phyloP scores from a whole-genome alignment of 2,888 invertebrate genomes.

The Barypeithes pellucidus region DNA sequence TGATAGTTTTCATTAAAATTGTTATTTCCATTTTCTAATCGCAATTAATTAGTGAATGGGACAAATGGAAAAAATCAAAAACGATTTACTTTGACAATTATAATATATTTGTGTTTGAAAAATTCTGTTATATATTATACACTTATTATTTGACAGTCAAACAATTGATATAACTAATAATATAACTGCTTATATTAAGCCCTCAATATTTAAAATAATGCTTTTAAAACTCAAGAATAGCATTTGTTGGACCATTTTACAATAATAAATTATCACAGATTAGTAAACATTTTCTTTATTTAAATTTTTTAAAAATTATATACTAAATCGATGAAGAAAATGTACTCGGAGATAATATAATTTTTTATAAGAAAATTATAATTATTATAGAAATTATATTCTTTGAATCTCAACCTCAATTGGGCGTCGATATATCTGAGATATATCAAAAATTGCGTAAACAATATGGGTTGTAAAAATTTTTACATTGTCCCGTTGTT shows the following conservation, averaged over 20 bases:
- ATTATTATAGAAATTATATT: neutral
- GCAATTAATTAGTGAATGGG: too few relatives aligned
- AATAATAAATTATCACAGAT: conserved; percentile 48
- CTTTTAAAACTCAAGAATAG: conserved; percentile 17
- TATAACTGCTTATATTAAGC: conserved; percentile 6
- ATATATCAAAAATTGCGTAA: too few relatives aligned
- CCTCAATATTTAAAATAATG: conserved; percentile 3
- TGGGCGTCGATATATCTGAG: too few relatives aligned
- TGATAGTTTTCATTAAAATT: too few relatives aligned
- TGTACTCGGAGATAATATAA: neutral
- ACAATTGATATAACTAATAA: neutral
- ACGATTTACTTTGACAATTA: conserved; percentile 24
- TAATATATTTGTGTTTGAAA: conserved; percentile 36
- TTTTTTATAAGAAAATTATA: neutral
- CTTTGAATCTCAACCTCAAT: too few relatives aligned
- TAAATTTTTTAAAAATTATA: neutral
- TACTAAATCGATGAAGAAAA: neutral
- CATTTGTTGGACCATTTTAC: conserved; percentile 41
- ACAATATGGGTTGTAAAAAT: too few relatives aligned
- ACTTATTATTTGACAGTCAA: conserved; percentile 27
- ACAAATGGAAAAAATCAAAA: neutral
- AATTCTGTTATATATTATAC: conserved; percentile 37
- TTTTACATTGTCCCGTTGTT: too few relatives aligned
- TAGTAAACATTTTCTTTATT: conserved; percentile 19
- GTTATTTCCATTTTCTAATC: too few relatives aligned